Evolutionary conservation across 2,888 invertebrate genomes (phyloP).

Genomic region (Crossocerus cetratus): DNA sequence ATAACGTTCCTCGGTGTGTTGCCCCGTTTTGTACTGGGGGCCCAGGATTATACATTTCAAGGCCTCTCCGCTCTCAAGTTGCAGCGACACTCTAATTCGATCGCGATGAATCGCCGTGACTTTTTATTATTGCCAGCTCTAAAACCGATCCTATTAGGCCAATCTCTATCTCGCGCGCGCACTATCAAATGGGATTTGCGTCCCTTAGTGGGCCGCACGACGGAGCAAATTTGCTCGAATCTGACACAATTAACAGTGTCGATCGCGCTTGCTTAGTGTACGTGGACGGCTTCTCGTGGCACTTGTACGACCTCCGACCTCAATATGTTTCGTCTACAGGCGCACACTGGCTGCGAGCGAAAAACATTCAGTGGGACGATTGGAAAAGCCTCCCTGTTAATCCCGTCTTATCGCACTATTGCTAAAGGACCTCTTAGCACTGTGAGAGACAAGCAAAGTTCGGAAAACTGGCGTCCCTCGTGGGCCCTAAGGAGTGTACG

Average conservation of each 20-base stretch:
- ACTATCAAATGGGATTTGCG: slow-evolving; percentile 1
- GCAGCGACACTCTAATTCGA: no score
- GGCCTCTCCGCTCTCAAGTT: not conserved
- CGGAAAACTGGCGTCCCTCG: no score
- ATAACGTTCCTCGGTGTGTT: not conserved
- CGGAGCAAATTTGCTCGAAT: slow-evolving; percentile 21
- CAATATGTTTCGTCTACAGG: slow-evolving; percentile 47
- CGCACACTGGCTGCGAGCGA: no score
- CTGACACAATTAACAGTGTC: slow-evolving; percentile 48
- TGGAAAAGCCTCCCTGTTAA: no score
- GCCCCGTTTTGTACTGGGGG: slow-evolving; percentile 26
- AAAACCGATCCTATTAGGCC: not conserved
- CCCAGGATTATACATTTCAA: no score
- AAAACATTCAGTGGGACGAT: no score
- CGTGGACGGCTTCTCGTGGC: slow-evolving; percentile 62
- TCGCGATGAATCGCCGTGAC: no score
- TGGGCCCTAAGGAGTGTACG: no score
- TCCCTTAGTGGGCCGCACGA: slow-evolving; percentile 6
- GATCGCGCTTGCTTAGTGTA: slow-evolving; percentile 39
- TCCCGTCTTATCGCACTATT: no score
- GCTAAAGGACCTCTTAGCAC: no score
- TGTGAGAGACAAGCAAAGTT: no score
- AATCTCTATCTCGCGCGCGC: not conserved
- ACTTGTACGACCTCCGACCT: slow-evolving; percentile 66
- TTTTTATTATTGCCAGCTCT: no score